Evolutionary conservation across 2,888 invertebrate genomes (phyloP), one percentile per base, ranked within the genome.

Genomic region (Acrobasis repandana): DNA sequence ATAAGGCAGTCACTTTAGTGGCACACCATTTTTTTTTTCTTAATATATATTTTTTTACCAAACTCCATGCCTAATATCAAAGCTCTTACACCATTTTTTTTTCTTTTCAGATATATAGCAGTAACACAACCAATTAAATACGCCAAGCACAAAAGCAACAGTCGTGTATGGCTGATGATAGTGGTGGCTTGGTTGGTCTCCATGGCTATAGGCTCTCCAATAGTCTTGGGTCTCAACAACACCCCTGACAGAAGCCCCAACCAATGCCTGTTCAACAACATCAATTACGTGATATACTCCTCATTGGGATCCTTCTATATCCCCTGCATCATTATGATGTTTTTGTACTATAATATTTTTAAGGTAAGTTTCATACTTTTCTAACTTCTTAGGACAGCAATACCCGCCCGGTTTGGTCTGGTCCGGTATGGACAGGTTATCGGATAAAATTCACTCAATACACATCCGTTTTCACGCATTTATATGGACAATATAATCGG

Each of bases 61-160:
- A n/a, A n/a, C n/a, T n/a, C n/a, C n/a, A n/a, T n/a, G n/a, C n/a
- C n/a, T n/a, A n/a, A n/a, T n/a, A n/a, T n/a, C n/a, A n/a, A n/a
- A n/a, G n/a, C n/a, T 3, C 20, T 20, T 20, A 20, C 10, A 36
- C 6, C 58, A 60, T 43, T 28, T 60, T 63, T 48, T 54, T 43
- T 49, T 14, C 46, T 46, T 46, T 60, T 38, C 95, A 99, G 99
- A 93, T 99, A 98, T 90, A 98, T 99, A 82, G 99, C 99, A 69
- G 99, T 99, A 71, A 99, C 99, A 28, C 97, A 98, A 86, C 99
- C 99, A 76, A 99, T 99, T 83, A 98, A 98, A 90, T 99, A 99
- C 93, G 98, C 99, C 65, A 98, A 98, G 82, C 98, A 99, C 94
- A 98, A 98, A 94, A 99, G 98, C 94, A 98, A 96, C 90, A 94